Evolutionary conservation across 1,140 invertebrate genomes (phyloP).

Genomic region (Halyomorpha halys): DNA sequence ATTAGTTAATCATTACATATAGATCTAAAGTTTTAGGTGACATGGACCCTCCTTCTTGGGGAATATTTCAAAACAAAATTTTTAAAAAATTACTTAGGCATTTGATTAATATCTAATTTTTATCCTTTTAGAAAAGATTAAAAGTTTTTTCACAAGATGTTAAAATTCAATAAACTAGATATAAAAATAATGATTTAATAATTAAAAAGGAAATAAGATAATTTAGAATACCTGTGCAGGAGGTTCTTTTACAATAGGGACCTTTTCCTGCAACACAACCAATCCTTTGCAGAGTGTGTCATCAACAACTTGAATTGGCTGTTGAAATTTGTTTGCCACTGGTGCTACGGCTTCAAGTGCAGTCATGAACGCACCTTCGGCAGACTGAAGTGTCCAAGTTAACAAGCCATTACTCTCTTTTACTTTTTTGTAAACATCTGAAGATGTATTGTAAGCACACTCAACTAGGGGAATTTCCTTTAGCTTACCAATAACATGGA

Average conservation of each 20-base stretch:
- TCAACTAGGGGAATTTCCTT: constrained; percentile 45
- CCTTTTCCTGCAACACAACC: constrained; percentile 61
- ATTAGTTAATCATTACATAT: no score
- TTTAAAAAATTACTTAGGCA: no score
- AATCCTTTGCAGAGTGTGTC: constrained; percentile 61
- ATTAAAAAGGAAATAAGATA: no score
- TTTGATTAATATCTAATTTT: no score
- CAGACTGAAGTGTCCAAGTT: constrained; percentile 54
- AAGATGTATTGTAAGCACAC: constrained; percentile 43
- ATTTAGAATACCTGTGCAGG: constrained; percentile 54
- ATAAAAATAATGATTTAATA: no score
- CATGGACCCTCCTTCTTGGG: no score
- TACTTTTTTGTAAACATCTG: constrained; percentile 44
- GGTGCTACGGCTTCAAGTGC: constrained; percentile 49
- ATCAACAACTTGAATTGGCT: constrained; percentile 59
- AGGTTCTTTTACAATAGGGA: constrained; percentile 63
- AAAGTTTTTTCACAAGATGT: no score
- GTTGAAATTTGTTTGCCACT: constrained; percentile 52
- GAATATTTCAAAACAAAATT: no score
- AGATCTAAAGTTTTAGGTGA: no score
- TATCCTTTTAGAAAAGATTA: no score
- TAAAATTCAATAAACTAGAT: no score
- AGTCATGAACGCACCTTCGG: constrained; percentile 50
- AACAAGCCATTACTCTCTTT: constrained; percentile 45
- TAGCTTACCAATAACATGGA: constrained; percentile 46